Percentiles rank a stretch among this genome's conserved stretches.
These are phyloP conservation scores for Glyphotaelius pellucidus DNA, from an alignment of 2,888 invertebrate genomes.

Conservation along the genomic window DNA sequence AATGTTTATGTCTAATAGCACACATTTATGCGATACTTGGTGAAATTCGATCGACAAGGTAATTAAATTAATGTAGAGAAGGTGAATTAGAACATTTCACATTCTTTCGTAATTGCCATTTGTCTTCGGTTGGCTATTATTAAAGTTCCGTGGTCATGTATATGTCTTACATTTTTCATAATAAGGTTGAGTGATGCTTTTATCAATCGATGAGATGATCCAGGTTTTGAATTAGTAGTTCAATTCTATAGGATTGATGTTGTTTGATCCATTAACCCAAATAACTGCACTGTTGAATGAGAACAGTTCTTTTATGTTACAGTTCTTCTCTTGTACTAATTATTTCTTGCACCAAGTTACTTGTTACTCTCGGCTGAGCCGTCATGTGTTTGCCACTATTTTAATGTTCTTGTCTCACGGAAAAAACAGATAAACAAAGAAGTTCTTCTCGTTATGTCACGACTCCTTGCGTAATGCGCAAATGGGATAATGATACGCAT, in stretches of 20 bases:
- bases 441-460: constrained; percentile 30
- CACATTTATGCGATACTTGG: background rate
- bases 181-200: background rate
- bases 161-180: too few relatives aligned
- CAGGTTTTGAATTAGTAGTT: background rate
- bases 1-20: constrained; percentile 4
- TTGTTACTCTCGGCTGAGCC: background rate
- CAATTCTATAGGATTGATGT: background rate
- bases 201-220: constrained; percentile 2
- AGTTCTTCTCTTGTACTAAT: background rate
- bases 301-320: background rate
- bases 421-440: constrained; percentile 38
- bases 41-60: constrained; percentile 30
- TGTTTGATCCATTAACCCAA: background rate
- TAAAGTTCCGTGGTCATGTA: background rate
- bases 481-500: constrained; percentile 41
- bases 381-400: constrained; percentile 10
- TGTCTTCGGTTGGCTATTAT: background rate
- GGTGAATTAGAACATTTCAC: constrained; percentile 17
- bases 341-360: background rate
- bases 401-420: background rate
- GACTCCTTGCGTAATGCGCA: constrained; percentile 20
- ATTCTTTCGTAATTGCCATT: background rate
- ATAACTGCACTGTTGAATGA: background rate
- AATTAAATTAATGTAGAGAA: constrained; percentile 20